Percentiles rank a stretch among this genome's conserved stretches.
phyloP scores from a whole-genome alignment of 2,797 vertebrate species.

The Typhlichthys subterraneus region DNA sequence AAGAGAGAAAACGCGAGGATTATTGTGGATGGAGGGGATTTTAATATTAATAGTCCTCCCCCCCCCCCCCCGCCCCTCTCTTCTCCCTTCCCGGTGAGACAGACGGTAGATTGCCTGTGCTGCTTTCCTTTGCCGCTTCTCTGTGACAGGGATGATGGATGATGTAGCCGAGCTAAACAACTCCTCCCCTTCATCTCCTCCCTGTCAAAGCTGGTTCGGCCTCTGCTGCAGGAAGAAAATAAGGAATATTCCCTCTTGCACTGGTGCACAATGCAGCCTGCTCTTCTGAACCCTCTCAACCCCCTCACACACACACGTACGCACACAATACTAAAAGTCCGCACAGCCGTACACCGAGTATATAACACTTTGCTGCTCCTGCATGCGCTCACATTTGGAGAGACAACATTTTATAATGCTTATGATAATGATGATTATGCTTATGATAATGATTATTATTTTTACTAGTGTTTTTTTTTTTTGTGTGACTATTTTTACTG shows the following conservation, averaged over 20 bases:
- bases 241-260: slow-evolving; percentile 74
- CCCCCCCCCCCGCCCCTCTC: slow-evolving; percentile 10
- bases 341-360: slow-evolving; percentile 41
- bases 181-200: slow-evolving; percentile 90
- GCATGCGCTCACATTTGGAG: slow-evolving; percentile 18
- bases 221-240: slow-evolving; percentile 87
- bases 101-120: slow-evolving; percentile 91
- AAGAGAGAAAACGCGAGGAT: slow-evolving; percentile 71
- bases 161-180: slow-evolving; percentile 87
- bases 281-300: slow-evolving; percentile 20
- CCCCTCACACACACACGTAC: slow-evolving; percentile 11
- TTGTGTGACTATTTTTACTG: slow-evolving; percentile 18
- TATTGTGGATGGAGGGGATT: slow-evolving; percentile 81
- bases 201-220: slow-evolving; percentile 85
- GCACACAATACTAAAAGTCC: slow-evolving; percentile 66
- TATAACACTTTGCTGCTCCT: background rate
- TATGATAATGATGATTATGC: slow-evolving; percentile 39
- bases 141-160: slow-evolving; percentile 98
- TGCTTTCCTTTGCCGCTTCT: slow-evolving; percentile 89
- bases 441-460: too few relatives aligned
- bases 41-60: slow-evolving; percentile 94
- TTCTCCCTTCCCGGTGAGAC: slow-evolving; percentile 79
- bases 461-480: too few relatives aligned
- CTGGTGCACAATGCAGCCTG: slow-evolving; percentile 65
- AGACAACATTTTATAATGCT: slow-evolving; percentile 70